Evolutionary conservation across 2,797 vertebrate genomes (phyloP), one percentile per base, ranked within the genome.

Genomic region (Limnodromus scolopaceus): DNA sequence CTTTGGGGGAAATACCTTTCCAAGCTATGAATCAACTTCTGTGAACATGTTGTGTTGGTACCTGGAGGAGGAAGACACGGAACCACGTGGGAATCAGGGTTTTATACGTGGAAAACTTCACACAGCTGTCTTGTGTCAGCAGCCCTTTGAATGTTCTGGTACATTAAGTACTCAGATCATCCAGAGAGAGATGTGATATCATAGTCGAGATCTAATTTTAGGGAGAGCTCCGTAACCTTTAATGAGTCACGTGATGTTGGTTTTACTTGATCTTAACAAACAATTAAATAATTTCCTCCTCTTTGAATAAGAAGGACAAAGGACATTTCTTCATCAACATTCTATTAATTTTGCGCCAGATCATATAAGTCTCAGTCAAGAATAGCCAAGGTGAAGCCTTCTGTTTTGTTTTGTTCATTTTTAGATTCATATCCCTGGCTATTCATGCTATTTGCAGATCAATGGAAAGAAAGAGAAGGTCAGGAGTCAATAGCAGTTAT

Each of bases 381-480:
- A 51, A 46, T 3, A 84, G 34, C 32, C 16, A 54, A 64, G 54
- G 84, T 16, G 17, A 88, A 63, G 34, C 36, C 74, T 34, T 57
- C 64, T 24, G 23, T 65, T 94, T 57, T 75, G 71, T 85, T 91
- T 87, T 53, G 49, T 45, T 92, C 54, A 5, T 84, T 91, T 95
- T 38, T 27, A 74, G 34, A 64, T 76, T 79, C 16, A 2, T 32
- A 46, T 55, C 61, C 65, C 60, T 91, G 75, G 74, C 64, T 91
- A 43, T 84, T 81, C 36, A 17, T 27, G 48, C 55, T 48, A 63
- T 93, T 95, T 96, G 72, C 60, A 90, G 93, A 96, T 96, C 94
- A 97, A 39, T 81, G 65, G 54, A 4, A 84, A 89, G 87, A 89
- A 43, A 34, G 79, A 79, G 48, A 51, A 7, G 74, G 72, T 71